Conservation (phyloP, 2,888 invertebrate species). For the Cataglyphis albicans region DNA sequence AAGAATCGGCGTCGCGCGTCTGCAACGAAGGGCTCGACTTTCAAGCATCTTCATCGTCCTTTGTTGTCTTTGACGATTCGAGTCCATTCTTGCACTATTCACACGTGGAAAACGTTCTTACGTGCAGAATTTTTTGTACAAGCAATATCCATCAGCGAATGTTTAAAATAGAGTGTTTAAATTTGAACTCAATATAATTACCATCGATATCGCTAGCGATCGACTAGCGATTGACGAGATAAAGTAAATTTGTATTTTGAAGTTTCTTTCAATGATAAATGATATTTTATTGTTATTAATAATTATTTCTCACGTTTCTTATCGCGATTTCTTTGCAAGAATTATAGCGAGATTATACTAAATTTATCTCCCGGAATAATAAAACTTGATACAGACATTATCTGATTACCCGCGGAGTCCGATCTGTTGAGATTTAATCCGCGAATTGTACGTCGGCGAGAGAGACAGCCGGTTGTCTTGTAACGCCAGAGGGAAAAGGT, state of each 20-base stretch:
- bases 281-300: not conserved
- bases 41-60: constrained; percentile 23
- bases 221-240: constrained; percentile 25
- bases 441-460: constrained; percentile 40
- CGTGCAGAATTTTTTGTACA: constrained; percentile 62
- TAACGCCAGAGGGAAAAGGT: constrained; percentile 66
- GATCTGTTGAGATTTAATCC: constrained; percentile 59
- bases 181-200: constrained; percentile 57
- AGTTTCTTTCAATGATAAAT: not conserved
- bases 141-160: constrained; percentile 52
- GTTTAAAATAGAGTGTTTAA: constrained; percentile 56
- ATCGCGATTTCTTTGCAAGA: constrained; percentile 22
- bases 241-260: constrained; percentile 2
- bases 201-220: constrained; percentile 36
- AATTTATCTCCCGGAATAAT: constrained; percentile 45
- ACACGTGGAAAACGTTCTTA: constrained; percentile 72
- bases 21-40: constrained; percentile 69
- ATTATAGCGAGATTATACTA: not conserved
- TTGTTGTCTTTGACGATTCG: constrained; percentile 58
- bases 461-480: constrained; percentile 50
- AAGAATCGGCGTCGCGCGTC: constrained; percentile 68
- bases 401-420: constrained; percentile 60
- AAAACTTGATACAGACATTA: constrained; percentile 64
- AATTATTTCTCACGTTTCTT: constrained; percentile 41
- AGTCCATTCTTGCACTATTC: constrained; percentile 62